phyloP scores from a whole-genome alignment of 2,113 vertebrate genomes.

The Corydoras maculifer region DNA sequence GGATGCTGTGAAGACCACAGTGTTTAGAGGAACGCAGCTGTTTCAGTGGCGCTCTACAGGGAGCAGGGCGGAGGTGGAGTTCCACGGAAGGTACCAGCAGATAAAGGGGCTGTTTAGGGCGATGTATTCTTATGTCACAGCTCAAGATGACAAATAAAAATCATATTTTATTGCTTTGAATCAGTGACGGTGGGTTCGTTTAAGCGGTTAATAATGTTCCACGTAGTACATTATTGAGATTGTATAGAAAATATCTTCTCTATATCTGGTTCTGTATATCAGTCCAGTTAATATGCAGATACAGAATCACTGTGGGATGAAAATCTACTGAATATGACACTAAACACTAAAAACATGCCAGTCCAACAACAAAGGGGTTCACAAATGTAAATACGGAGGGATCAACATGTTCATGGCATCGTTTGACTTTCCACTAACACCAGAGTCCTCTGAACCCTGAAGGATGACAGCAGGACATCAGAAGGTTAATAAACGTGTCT shows the following conservation, averaged over 20 bases:
- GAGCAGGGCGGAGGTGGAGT: constrained; percentile 86
- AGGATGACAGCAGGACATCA: neutral
- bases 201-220: too few relatives aligned
- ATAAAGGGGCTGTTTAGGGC: constrained; percentile 68
- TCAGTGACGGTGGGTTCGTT: neutral
- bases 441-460: neutral
- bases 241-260: too few relatives aligned
- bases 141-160: constrained; percentile 30
- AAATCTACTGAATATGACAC: too few relatives aligned
- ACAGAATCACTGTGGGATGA: too few relatives aligned
- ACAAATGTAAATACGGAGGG: neutral
- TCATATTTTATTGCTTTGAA: neutral
- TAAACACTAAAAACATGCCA: too few relatives aligned
- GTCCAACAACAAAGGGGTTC: too few relatives aligned
- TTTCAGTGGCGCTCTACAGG: constrained; percentile 85
- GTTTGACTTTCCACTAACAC: neutral
- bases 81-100: constrained; percentile 74
- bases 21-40: constrained; percentile 72
- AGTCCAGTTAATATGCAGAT: too few relatives aligned
- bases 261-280: too few relatives aligned
- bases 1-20: constrained; percentile 69
- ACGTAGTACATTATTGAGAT: too few relatives aligned
- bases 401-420: neutral
- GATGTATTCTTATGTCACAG: constrained; percentile 65
- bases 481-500: neutral